A percentile compares a stretch with the other conserved stretches of the same genome.
phyloP scores from a whole-genome alignment of 2,797 vertebrate genomes.

The Caiman crocodilus region DNA sequence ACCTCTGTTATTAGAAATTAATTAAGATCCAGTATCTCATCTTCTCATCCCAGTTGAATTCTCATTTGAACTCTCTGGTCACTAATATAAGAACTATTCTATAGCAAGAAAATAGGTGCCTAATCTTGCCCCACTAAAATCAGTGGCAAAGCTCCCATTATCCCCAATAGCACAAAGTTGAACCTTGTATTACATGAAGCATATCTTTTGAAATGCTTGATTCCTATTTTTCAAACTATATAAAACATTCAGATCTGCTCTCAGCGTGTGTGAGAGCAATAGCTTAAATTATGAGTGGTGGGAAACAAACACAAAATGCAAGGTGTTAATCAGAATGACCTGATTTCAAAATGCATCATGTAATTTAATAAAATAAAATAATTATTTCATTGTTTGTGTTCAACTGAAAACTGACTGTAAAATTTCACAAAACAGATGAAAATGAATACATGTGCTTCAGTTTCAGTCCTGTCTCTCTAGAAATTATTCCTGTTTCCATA shows the following conservation, averaged over 20 bases:
- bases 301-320: background rate
- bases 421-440: background rate
- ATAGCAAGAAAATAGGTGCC: background rate
- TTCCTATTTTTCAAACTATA: background rate
- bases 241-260: background rate
- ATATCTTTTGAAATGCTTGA: background rate
- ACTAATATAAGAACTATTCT: background rate
- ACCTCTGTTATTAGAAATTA: background rate
- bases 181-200: background rate
- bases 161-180: background rate
- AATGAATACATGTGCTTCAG: background rate
- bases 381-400: background rate
- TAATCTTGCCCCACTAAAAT: background rate
- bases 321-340: constrained; percentile 7
- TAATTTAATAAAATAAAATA: background rate
- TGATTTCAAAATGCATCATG: background rate
- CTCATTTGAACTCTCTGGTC: background rate
- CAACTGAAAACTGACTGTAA: background rate
- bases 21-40: background rate
- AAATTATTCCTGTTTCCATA: background rate
- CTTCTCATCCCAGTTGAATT: background rate
- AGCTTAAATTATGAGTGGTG: background rate
- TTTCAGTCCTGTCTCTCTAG: background rate
- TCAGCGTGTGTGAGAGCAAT: background rate
- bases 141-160: background rate